These are phyloP conservation scores for Xyrauchen texanus DNA, from an alignment of 2,113 vertebrate species.

Conservation along the genomic window DNA sequence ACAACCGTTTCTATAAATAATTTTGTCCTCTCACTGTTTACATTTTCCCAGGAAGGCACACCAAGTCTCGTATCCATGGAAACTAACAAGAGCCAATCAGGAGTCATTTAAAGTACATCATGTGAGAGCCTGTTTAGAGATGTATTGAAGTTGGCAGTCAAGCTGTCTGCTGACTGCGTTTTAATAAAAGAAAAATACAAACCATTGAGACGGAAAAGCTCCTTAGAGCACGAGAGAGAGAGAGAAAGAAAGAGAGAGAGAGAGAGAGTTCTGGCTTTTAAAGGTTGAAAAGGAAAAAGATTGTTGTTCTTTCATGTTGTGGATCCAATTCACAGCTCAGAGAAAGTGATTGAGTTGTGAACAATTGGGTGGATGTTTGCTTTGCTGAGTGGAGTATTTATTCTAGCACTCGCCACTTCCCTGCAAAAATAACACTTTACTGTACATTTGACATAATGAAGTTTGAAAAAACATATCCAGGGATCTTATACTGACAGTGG, in stretches of 20 bases:
- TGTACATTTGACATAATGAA: neutral
- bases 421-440: constrained; percentile 5
- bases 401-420: constrained; percentile 2
- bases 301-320: constrained; percentile 54
- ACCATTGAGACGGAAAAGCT: constrained; percentile 61
- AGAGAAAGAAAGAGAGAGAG: neutral
- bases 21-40: constrained; percentile 69
- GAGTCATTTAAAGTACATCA: constrained; percentile 56
- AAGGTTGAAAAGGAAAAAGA: constrained; percentile 49
- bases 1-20: constrained; percentile 71
- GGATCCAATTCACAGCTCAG: constrained; percentile 56
- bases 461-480: neutral
- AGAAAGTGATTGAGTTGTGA: constrained; percentile 43
- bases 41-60: constrained; percentile 63
- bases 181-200: constrained; percentile 61
- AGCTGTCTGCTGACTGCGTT: constrained; percentile 62
- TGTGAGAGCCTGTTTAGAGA: constrained; percentile 67
- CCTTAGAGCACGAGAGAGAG: constrained; percentile 53
- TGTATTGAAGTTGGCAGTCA: constrained; percentile 68
- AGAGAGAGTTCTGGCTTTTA: constrained; percentile 40
- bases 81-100: constrained; percentile 69
- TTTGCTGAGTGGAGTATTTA: constrained; percentile 59
- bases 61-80: constrained; percentile 73
- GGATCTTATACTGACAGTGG: neutral
- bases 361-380: constrained; percentile 45